phyloP scores from a whole-genome alignment of 1,140 invertebrate genomes.

The Papilio dardanus region DNA sequence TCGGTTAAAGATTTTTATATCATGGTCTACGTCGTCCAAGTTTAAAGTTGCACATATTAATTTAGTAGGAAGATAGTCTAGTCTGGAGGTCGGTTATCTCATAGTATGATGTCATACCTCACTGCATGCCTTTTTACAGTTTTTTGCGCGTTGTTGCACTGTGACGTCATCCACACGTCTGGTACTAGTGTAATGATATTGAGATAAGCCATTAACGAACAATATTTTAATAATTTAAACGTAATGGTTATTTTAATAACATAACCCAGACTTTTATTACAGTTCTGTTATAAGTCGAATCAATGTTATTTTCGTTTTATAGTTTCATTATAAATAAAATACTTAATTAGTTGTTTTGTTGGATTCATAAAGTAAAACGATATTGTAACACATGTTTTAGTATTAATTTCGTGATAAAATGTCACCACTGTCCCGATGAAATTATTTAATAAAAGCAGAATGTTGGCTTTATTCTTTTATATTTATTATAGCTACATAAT shows the following conservation, averaged over 20 bases:
- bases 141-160: constrained; percentile 13
- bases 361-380: not conserved
- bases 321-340: not conserved
- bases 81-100: constrained; percentile 39
- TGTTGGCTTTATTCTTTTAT: too few species aligned
- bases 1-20: too few species aligned
- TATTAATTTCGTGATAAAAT: not conserved
- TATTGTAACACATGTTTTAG: not conserved
- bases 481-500: not conserved
- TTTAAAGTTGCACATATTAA: not conserved
- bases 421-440: not conserved
- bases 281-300: not conserved
- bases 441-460: too few species aligned
- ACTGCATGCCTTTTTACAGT: constrained; percentile 34
- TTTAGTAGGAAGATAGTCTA: not conserved
- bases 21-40: not conserved
- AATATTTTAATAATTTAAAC: constrained; percentile 10
- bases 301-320: not conserved
- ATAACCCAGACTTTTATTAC: not conserved
- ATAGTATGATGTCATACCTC: constrained; percentile 46
- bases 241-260: not conserved
- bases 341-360: not conserved
- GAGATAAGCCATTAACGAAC: not conserved
- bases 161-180: constrained; percentile 30
- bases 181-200: not conserved